Evolutionary conservation across 1,140 invertebrate species (phyloP).

Genomic region (Ylistrum balloti): DNA sequence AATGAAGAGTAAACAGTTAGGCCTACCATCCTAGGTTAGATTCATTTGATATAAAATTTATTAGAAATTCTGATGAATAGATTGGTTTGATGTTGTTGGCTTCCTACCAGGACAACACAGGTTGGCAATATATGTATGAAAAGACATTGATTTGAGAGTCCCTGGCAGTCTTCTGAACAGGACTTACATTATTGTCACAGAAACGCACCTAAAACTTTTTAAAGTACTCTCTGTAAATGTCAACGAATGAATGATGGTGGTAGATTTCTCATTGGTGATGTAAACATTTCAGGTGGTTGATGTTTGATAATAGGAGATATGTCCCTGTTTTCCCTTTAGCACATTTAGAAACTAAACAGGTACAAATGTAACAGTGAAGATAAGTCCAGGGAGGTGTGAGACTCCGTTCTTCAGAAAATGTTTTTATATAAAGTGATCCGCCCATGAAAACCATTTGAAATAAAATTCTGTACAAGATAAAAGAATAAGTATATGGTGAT

Average conservation of each 20-base stretch:
- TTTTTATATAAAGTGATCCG: not conserved
- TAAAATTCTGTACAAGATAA: not conserved
- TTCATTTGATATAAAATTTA: conserved; percentile 36
- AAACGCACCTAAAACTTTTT: conserved; percentile 24
- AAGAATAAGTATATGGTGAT: not conserved
- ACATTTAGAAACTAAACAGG: not conserved
- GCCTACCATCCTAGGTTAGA: not conserved
- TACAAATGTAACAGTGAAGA: not conserved
- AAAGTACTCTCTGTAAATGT: not conserved
- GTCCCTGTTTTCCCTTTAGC: not conserved
- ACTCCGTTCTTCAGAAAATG: not conserved
- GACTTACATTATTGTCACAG: not conserved
- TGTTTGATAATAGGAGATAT: not conserved
- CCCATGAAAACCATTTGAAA: conserved; percentile 20
- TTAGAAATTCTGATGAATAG: conserved; percentile 28
- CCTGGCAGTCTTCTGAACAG: not conserved
- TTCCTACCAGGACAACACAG: not conserved
- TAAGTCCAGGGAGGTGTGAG: not conserved
- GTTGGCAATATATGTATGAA: not conserved
- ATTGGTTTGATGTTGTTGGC: not conserved
- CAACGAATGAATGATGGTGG: conserved; percentile 32
- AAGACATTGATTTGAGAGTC: not conserved
- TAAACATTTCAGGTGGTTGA: conserved; percentile 4
- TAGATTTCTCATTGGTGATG: not conserved
- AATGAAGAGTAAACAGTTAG: not conserved